phyloP scores from a whole-genome alignment of 2,888 invertebrate species.

The Choreutis nemorana region DNA sequence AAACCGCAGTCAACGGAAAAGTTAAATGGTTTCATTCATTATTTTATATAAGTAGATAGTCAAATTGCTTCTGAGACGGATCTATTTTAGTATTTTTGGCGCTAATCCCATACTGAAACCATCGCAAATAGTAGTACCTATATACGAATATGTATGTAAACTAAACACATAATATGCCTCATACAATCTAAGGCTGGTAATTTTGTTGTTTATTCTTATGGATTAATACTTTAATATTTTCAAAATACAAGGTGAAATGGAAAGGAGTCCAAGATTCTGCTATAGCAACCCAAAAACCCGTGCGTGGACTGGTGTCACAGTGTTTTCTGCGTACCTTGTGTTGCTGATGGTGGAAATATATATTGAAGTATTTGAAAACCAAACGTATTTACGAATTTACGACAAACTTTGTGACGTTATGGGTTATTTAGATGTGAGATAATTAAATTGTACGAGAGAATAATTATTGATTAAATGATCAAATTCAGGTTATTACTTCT shows the following conservation, averaged over 20 bases:
- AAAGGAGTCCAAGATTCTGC: constrained; percentile 27
- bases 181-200: no score
- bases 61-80: no score
- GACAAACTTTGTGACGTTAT: constrained; percentile 20
- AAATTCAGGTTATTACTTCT: no score
- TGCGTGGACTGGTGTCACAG: constrained; percentile 45
- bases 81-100: no score
- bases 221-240: constrained; percentile 9
- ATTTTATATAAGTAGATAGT: no score
- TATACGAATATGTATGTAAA: no score
- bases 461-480: neutral
- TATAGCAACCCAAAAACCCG: constrained; percentile 32
- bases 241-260: constrained; percentile 17
- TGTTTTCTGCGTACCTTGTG: constrained; percentile 41
- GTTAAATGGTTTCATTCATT: no score
- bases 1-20: no score
- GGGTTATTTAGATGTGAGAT: constrained; percentile 4
- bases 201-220: constrained; percentile 8
- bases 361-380: constrained; percentile 42
- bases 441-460: neutral
- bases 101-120: no score
- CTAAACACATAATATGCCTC: no score
- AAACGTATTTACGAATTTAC: constrained; percentile 34
- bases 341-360: constrained; percentile 44
- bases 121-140: no score